A percentile compares a stretch with the other conserved stretches of the same genome.
phyloP scores from a whole-genome alignment of 2,113 vertebrate species.

The Neolamprologus kungweensis region DNA sequence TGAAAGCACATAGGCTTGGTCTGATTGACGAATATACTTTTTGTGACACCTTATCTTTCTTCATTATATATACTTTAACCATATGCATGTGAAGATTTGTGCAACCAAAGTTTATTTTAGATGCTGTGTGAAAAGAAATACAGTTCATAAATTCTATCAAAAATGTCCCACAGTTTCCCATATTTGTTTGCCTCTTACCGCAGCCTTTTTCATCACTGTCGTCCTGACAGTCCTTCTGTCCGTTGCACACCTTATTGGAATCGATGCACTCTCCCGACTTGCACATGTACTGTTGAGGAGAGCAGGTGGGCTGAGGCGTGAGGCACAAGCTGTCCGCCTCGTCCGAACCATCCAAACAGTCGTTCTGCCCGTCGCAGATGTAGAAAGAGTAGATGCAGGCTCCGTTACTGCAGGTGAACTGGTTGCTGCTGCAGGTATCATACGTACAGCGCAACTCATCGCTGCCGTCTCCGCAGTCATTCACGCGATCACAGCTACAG shows the following conservation, averaged over 20 bases:
- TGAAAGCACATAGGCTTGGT: neutral
- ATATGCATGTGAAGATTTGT: neutral
- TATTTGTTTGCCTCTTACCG: slow-evolving; percentile 67
- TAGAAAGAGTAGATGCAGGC: slow-evolving; percentile 39
- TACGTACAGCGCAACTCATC: slow-evolving; percentile 81
- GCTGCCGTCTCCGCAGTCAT: slow-evolving; percentile 78
- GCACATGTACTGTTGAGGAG: slow-evolving; percentile 85
- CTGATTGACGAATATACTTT: neutral
- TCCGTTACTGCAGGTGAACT: slow-evolving; percentile 69
- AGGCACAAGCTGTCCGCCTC: slow-evolving; percentile 56
- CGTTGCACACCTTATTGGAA: slow-evolving; percentile 79
- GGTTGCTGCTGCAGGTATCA: slow-evolving; percentile 42
- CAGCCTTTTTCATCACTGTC: slow-evolving; percentile 90
- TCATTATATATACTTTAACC: neutral
- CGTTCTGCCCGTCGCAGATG: slow-evolving; percentile 52
- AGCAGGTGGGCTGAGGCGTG: slow-evolving; percentile 59
- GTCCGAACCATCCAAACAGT: slow-evolving; percentile 67
- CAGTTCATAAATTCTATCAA: neutral
- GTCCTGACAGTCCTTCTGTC: slow-evolving; percentile 83
- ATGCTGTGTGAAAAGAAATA: neutral
- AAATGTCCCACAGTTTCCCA: neutral
- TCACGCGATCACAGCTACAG: slow-evolving; percentile 60
- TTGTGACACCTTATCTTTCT: neutral
- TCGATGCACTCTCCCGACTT: slow-evolving; percentile 85
- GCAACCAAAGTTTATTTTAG: neutral